Conservation (phyloP, 1,140 invertebrate species). For the Hyles vespertilio region DNA sequence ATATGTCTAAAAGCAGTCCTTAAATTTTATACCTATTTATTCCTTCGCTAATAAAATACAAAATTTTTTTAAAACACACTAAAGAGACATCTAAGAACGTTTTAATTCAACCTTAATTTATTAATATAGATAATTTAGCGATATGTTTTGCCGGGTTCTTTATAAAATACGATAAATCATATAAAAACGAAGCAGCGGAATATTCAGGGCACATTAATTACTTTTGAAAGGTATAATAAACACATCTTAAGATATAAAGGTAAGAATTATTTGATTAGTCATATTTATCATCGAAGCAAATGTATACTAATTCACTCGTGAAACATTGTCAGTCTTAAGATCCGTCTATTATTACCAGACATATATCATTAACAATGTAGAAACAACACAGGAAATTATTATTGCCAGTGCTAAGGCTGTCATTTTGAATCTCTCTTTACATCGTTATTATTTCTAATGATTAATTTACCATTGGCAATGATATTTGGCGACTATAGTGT, state of each 20-base stretch:
- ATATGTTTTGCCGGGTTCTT: too few species aligned
- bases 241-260: slow-evolving; percentile 54
- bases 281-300: slow-evolving; percentile 24
- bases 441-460: too few species aligned
- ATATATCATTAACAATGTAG: slow-evolving; percentile 13
- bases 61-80: slow-evolving; percentile 7
- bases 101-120: too few species aligned
- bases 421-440: too few species aligned
- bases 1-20: too few species aligned
- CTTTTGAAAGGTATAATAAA: slow-evolving; percentile 46
- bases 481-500: too few species aligned
- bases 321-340: slow-evolving; percentile 53
- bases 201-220: background rate
- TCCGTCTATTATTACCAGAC: slow-evolving; percentile 54
- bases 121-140: too few species aligned
- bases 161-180: slow-evolving; percentile 6
- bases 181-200: slow-evolving; percentile 1
- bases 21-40: too few species aligned
- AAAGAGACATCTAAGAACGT: too few species aligned
- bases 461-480: too few species aligned
- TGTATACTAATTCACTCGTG: slow-evolving; percentile 26
- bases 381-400: background rate
- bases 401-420: too few species aligned
- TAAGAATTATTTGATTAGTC: slow-evolving; percentile 15
- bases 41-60: slow-evolving; percentile 12